Evolutionary conservation across 2,113 vertebrate genomes (phyloP), one percentile per base, ranked within the genome.

Genomic region (Origma solitaria): DNA sequence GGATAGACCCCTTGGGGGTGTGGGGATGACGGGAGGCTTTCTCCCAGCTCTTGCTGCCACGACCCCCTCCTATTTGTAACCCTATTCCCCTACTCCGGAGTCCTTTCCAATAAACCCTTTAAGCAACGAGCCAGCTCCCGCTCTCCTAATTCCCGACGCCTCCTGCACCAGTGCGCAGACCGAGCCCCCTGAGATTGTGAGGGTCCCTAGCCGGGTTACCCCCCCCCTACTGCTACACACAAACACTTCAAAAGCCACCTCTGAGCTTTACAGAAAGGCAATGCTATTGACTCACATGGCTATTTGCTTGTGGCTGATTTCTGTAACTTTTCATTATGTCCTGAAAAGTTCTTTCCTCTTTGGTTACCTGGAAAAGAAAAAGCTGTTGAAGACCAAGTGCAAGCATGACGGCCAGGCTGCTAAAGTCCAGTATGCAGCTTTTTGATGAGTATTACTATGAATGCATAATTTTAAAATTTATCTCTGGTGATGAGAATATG

Each of bases 301-400:
- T 99, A 95, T 98, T 98, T 94, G 99, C 99, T 96, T 99, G 99
- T 15, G 99, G 99, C 85, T 99, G 99, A 93, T 99, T 99, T 93
- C 99, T 98, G 64, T 99, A 99, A 97, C 99, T 99, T 97, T 99
- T 99, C 99, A 99, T 99, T 96, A 99, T 99, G 97, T 99, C 99
- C 91, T 99, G 99, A 96, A 99, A 99, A 75, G 98, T 98, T 97
- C 98, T 98, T 91, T 99, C 98, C 94, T 99, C 99, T 97, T 99
- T 99, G 92, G 98, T 98, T 93, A 99, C 98, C 99, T 99, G 68
- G 30, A 88, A 83, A 56, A 84, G 47, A 82, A 94, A 76, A 78
- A 23, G 23, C 4, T 78, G 6, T 9, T 88, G 37, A 80, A 76
- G 45, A 80, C 37, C n/a, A 83, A 75, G 49, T 7, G 13, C 33